phyloP scores from a whole-genome alignment of 1,140 invertebrate species.

The Nasonia vitripennis region DNA sequence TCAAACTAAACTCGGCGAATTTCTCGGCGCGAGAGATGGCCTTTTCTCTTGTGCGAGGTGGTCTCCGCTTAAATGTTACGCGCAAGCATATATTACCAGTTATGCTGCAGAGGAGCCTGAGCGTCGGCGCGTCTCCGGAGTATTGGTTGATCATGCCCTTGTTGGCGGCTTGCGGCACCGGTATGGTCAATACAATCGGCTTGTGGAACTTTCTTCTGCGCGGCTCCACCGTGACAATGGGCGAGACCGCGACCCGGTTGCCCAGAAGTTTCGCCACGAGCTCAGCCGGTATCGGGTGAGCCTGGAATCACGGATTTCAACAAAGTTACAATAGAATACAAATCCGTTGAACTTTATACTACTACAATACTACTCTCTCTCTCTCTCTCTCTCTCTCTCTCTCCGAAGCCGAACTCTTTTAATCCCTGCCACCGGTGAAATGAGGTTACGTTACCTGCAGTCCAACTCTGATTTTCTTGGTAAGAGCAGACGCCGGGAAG shows the following conservation, averaged over 20 bases:
- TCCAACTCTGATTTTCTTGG: slow-evolving; percentile 96
- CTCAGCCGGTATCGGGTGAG: slow-evolving; percentile 91
- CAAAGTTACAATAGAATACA: background rate
- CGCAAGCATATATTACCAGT: slow-evolving; percentile 83
- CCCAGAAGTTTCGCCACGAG: slow-evolving; percentile 90
- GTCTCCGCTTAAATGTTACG: slow-evolving; percentile 55
- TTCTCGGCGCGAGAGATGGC: background rate
- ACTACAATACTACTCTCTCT: slow-evolving; percentile 48
- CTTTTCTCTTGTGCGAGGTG: slow-evolving; percentile 16
- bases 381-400: background rate
- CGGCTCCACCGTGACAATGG: slow-evolving; percentile 98
- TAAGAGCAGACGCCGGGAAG: slow-evolving; percentile 94
- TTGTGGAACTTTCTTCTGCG: slow-evolving; percentile 96
- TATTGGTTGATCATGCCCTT: slow-evolving; percentile 94
- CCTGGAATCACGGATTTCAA: slow-evolving; percentile 75
- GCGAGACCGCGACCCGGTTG: slow-evolving; percentile 93
- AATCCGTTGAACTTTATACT: background rate
- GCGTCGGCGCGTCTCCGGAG: slow-evolving; percentile 84
- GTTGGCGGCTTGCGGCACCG: slow-evolving; percentile 90
- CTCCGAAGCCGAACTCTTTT: background rate
- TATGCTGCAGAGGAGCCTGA: slow-evolving; percentile 94
- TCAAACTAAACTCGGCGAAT: background rate
- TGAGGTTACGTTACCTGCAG: slow-evolving; percentile 82
- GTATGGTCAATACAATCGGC: slow-evolving; percentile 95
- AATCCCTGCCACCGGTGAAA: background rate